Percentiles rank a stretch among this genome's conserved stretches.
Evolutionary conservation across 2,797 vertebrate genomes (phyloP).

Genomic region (Chaunax sp.): DNA sequence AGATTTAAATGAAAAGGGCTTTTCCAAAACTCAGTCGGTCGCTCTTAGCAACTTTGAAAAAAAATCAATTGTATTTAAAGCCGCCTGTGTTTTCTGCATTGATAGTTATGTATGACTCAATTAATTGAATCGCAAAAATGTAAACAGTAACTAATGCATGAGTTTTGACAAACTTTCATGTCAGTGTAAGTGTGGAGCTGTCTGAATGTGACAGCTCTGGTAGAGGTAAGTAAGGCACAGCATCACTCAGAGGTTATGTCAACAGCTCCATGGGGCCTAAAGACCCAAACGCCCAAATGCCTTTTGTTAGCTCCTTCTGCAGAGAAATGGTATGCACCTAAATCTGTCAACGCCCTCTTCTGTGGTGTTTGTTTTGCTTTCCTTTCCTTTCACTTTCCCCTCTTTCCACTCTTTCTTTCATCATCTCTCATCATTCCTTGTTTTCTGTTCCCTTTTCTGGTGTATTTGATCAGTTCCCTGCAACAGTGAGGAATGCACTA

Average conservation of each 20-base stretch:
- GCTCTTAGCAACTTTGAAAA: conserved; percentile 18
- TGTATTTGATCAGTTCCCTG: conserved; percentile 43
- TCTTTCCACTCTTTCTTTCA: background rate
- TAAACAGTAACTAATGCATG: background rate
- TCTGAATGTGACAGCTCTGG: conserved; percentile 34
- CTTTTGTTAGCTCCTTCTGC: conserved; percentile 27
- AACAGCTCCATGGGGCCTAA: conserved; percentile 23
- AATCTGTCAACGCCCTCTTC: conserved; percentile 18
- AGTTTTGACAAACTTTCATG: conserved; percentile 14
- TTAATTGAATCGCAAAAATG: background rate
- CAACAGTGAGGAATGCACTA: conserved; percentile 17
- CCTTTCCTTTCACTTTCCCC: background rate
- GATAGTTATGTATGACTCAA: background rate
- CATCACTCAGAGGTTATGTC: conserved; percentile 37
- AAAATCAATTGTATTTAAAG: conserved; percentile 14
- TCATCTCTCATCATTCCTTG: conserved; percentile 1
- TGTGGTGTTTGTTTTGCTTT: conserved; percentile 2
- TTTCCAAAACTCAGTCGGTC: conserved; percentile 70
- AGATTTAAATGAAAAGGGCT: conserved; percentile 53
- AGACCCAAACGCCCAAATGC: conserved; percentile 14
- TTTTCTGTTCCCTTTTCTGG: conserved; percentile 3
- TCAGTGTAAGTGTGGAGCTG: background rate
- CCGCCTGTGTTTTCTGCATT: background rate
- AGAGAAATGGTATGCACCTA: conserved; percentile 5
- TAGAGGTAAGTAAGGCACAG: conserved; percentile 29